A percentile compares a stretch with the other conserved stretches of the same genome.
Evolutionary conservation across 53 echinoderm and acorn worm species (phyloP).

Genomic region (Patiria pectinifera): DNA sequence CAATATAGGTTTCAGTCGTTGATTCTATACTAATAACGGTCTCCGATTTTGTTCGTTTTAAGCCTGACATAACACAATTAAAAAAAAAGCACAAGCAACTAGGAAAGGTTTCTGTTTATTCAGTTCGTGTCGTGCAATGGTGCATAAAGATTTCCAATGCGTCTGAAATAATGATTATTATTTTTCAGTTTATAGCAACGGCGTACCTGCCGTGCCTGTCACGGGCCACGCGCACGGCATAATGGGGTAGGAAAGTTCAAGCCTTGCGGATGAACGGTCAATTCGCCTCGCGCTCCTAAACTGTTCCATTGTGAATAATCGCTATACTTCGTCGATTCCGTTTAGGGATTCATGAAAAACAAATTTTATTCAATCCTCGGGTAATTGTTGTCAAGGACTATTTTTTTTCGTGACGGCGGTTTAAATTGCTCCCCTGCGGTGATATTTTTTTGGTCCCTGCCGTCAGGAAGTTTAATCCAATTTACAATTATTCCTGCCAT

Average conservation of each 20-base stretch:
- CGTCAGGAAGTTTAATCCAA: neutral
- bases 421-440: neutral
- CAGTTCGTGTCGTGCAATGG: neutral
- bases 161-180: neutral
- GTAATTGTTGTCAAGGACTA: neutral
- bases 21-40: neutral
- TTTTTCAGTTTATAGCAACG: neutral
- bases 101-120: neutral
- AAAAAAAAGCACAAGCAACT: too few species aligned
- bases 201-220: neutral
- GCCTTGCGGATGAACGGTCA: neutral
- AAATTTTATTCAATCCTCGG: conserved; percentile 4
- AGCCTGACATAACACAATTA: too few species aligned
- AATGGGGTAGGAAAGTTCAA: neutral
- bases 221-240: neutral
- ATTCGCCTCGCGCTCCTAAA: neutral
- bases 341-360: neutral
- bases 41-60: too few species aligned
- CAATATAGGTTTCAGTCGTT: neutral
- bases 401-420: neutral
- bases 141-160: neutral
- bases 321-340: neutral
- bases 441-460: neutral
- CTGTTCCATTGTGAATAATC: neutral
- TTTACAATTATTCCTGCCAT: neutral